Conservation (phyloP, 2,888 invertebrate genomes). For the Amorpha juglandis region DNA sequence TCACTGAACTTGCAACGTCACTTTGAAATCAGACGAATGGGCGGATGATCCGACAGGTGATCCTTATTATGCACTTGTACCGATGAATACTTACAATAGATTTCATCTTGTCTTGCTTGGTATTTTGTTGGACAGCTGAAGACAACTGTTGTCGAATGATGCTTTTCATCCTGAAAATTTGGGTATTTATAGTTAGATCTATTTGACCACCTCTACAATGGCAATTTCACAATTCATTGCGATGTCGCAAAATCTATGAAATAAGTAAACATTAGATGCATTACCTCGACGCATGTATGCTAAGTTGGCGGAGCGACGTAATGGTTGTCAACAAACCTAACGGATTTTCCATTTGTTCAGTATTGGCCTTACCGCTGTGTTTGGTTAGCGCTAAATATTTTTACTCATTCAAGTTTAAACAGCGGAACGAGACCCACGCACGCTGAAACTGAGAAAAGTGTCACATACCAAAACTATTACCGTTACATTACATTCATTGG, state of each 20-base stretch:
- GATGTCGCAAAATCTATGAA: conserved; percentile 80
- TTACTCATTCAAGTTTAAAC: conserved; percentile 34
- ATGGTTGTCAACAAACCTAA: conserved; percentile 73
- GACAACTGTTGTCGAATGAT: conserved; percentile 68
- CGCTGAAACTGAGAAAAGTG: not conserved
- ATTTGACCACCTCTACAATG: conserved; percentile 68
- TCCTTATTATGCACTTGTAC: conserved; percentile 34
- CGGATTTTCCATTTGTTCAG: conserved; percentile 69
- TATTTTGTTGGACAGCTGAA: conserved; percentile 55
- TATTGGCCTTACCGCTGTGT: conserved; percentile 56
- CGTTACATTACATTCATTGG: too few species aligned
- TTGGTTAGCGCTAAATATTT: conserved; percentile 44
- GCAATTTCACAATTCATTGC: conserved; percentile 72
- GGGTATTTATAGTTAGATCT: conserved; percentile 74
- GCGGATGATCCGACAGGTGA: conserved; percentile 3
- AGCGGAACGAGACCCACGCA: not conserved
- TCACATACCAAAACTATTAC: too few species aligned
- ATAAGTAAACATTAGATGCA: conserved; percentile 80
- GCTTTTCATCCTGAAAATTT: conserved; percentile 68
- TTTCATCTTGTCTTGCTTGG: conserved; percentile 70
- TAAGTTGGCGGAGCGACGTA: conserved; percentile 69
- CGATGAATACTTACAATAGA: conserved; percentile 66
- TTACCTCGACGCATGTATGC: conserved; percentile 76
- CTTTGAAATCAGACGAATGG: not conserved
- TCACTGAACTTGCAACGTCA: conserved; percentile 43